Evolutionary conservation across 2,797 vertebrate species (phyloP), one percentile per base, ranked within the genome.

Genomic region (Etheostoma perlongum): DNA sequence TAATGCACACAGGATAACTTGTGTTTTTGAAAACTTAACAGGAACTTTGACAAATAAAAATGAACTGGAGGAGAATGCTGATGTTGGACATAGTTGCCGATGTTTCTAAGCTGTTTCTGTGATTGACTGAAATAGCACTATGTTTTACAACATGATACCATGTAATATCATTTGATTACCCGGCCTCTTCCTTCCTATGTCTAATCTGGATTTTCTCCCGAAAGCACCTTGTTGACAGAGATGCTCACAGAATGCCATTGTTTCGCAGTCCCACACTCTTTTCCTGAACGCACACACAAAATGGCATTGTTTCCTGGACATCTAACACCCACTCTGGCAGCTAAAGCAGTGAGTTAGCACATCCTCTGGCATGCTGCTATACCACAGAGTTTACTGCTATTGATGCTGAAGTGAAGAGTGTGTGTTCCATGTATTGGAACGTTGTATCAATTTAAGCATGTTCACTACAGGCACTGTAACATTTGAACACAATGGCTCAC

Each of bases 301-400:
- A 92, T 85, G 74, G 80, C 89, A 93, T 96, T 96, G 95, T 95
- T 94, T 92, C 85, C 47, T 74, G 65, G 94, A 93, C 88, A 96
- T 84, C 83, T 40, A 91, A 95, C 91, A 94, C 92, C 90, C 72
- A 78, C 71, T 69, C 81, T 86, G 91, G 93, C 93, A 94, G 81
- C 83, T 70, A 52, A 76, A 83, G 70, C 81, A 60, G 81, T 89
- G 92, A 93, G 89, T 95, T 93, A 93, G 90, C 91, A 94, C 92
- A 92, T 93, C 90, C 25, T 86, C 72, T 94, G 93, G 92, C 92
- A 94, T 86, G 89, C 73, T 67, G 79, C 81, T 85, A 30, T 77
- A 89, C 84, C 86, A 72, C 87, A 90, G 76, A 78, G 65, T 82
- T 79, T 79, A 83, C 72, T 66, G 76, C 80, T 71, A 66, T 71